phyloP scores from a whole-genome alignment of 2,888 invertebrate species.

The Aphidoletes aphidimyza region DNA sequence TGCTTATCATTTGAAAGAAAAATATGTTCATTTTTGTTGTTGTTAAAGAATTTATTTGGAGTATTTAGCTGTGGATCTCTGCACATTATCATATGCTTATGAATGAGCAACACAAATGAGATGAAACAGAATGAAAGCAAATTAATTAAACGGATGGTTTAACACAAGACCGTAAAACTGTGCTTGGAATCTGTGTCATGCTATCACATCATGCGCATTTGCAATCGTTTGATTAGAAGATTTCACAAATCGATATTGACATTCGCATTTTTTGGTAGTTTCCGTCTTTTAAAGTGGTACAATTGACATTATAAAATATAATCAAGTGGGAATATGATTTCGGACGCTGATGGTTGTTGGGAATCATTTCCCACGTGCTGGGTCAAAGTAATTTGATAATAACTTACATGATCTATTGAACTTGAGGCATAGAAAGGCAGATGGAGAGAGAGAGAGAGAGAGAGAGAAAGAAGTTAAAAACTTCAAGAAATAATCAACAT shows the following conservation, averaged over 20 bases:
- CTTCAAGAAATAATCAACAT: not conserved
- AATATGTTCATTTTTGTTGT: too few species aligned
- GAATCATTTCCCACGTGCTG: too few species aligned
- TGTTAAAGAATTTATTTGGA: not conserved
- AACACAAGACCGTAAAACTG: not conserved
- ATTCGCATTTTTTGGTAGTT: not conserved
- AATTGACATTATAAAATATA: too few species aligned
- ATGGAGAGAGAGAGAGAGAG: too few species aligned
- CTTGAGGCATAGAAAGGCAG: too few species aligned
- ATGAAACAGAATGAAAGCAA: not conserved
- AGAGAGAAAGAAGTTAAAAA: not conserved
- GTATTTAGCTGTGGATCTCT: not conserved
- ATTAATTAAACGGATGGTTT: not conserved
- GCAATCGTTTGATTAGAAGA: not conserved
- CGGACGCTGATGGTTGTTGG: too few species aligned
- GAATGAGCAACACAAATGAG: not conserved
- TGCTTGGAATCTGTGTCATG: conserved; percentile 27
- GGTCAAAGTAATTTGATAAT: too few species aligned
- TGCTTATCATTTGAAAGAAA: not conserved
- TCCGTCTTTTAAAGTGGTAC: too few species aligned
- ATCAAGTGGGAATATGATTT: too few species aligned
- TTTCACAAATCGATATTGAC: not conserved
- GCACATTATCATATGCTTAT: not conserved
- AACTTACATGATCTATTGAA: too few species aligned
- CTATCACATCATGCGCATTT: not conserved